These are phyloP conservation scores for Aphis gossypii DNA, from an alignment of 1,140 invertebrate genomes.

Conservation along the genomic window DNA sequence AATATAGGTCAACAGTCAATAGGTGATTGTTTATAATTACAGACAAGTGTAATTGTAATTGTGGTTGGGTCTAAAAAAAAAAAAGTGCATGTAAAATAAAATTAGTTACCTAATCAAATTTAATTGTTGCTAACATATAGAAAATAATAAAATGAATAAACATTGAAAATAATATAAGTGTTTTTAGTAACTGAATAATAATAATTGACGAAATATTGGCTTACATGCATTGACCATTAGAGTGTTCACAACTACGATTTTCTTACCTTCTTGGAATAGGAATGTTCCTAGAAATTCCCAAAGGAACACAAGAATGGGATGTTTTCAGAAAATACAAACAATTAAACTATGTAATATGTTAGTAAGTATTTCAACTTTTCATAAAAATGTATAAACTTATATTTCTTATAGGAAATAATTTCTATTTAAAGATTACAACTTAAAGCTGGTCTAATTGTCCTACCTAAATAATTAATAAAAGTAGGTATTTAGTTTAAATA, in stretches of 20 bases:
- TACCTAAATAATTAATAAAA: no score
- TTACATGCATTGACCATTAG: not conserved
- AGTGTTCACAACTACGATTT: not conserved
- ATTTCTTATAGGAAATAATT: not conserved
- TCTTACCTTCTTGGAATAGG: not conserved
- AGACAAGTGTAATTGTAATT: not conserved
- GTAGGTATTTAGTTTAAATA: no score
- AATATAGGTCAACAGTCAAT: not conserved
- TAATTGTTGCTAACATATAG: not conserved
- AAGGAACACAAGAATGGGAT: not conserved
- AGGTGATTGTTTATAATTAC: not conserved
- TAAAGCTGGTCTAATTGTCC: not conserved
- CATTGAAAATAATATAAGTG: not conserved
- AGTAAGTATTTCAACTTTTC: not conserved
- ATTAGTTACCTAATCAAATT: not conserved
- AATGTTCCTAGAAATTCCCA: not conserved
- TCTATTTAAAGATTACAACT: not conserved
- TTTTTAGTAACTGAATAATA: no score
- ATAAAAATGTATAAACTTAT: not conserved
- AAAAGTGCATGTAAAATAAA: not conserved
- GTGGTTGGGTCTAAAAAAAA: not conserved
- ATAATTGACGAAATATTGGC: no score
- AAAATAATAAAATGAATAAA: no score
- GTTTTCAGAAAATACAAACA: not conserved
- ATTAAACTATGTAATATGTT: not conserved